Percentiles rank a stretch among this genome's conserved stretches.
Conservation (phyloP, 2,888 invertebrate species). For the Digitonthophagus gazella region DNA sequence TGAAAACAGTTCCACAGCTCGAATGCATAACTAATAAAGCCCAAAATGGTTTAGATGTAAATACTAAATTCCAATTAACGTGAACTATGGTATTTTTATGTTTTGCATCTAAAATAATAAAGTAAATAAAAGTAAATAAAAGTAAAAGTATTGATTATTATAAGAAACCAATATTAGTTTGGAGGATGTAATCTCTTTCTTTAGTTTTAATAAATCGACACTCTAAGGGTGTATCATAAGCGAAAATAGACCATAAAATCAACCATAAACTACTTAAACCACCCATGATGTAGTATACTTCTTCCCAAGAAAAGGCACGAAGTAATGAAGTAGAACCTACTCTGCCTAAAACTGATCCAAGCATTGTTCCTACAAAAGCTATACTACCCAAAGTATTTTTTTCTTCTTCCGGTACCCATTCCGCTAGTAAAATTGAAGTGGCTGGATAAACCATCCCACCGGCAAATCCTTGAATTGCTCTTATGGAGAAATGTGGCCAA, state of each 20-base stretch:
- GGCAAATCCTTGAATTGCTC: slow-evolving; percentile 2
- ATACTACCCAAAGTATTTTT: background rate
- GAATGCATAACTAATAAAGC: background rate
- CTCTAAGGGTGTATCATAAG: slow-evolving; percentile 62
- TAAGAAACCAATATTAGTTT: background rate
- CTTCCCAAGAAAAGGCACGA: slow-evolving; percentile 63
- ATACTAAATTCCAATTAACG: background rate
- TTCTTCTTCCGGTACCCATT: background rate
- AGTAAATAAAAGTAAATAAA: background rate
- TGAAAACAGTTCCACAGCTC: background rate
- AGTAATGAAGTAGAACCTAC: background rate
- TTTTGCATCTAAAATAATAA: background rate
- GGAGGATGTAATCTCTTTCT: background rate
- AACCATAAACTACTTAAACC: slow-evolving; percentile 70
- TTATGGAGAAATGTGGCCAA: background rate
- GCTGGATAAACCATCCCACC: background rate
- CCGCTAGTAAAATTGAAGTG: slow-evolving; percentile 6
- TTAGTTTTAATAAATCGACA: background rate
- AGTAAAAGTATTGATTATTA: background rate
- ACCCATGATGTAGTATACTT: slow-evolving; percentile 77
- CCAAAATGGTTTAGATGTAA: slow-evolving; percentile 1
- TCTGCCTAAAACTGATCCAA: background rate
- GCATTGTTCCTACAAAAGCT: background rate
- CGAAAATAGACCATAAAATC: slow-evolving; percentile 62
- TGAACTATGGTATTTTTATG: background rate